phyloP scores from a whole-genome alignment of 1,140 invertebrate genomes.

The Acyrthosiphon pisum region DNA sequence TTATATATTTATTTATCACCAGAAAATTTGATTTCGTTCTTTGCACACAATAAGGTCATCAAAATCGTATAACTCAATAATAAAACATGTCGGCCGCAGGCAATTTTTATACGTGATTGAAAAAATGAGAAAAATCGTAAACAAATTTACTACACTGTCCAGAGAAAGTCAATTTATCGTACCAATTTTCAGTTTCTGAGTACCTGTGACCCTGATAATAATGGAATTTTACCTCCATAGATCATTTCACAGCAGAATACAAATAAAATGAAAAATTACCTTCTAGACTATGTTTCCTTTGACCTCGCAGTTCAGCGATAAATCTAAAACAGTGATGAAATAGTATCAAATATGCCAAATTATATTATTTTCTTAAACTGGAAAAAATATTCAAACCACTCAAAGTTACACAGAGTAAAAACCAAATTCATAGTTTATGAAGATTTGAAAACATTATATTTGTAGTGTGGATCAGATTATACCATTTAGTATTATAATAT shows the following conservation, averaged over 20 bases:
- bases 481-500: background rate
- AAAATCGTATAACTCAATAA: background rate
- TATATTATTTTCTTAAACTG: background rate
- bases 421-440: background rate
- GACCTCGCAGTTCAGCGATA: background rate
- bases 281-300: background rate
- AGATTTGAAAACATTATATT: background rate
- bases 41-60: slow-evolving; percentile 13
- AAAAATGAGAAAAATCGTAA: background rate
- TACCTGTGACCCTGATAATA: background rate
- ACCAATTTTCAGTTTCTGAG: background rate
- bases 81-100: background rate
- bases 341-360: background rate
- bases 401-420: background rate
- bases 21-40: slow-evolving; percentile 8
- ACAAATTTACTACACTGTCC: background rate
- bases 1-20: background rate
- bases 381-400: background rate
- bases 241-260: background rate
- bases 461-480: no score
- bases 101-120: slow-evolving; percentile 1
- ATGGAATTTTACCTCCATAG: background rate
- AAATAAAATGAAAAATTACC: background rate
- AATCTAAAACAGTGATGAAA: background rate
- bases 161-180: slow-evolving; percentile 4